These are phyloP conservation scores for Erinaceus europaeus DNA, from an alignment of 2,113 vertebrate genomes.

Conservation along the genomic window DNA sequence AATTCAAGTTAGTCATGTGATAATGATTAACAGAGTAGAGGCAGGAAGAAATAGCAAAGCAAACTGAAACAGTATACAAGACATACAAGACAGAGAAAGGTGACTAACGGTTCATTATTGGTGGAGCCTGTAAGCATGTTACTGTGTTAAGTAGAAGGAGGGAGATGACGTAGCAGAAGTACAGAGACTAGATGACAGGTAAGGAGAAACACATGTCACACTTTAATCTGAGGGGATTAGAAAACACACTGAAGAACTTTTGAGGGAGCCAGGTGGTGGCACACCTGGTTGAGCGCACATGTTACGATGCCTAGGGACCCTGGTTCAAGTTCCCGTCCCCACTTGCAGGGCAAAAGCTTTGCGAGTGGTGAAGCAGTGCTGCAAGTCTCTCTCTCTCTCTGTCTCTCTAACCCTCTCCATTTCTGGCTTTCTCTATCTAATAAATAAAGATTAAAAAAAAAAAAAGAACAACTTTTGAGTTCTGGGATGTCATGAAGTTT, in stretches of 20 bases:
- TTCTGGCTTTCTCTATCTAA: no score
- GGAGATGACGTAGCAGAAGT: neutral
- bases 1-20: neutral
- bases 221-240: neutral
- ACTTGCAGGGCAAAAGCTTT: no score
- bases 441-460: no score
- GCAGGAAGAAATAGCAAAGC: neutral
- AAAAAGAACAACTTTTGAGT: no score
- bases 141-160: neutral
- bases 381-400: no score
- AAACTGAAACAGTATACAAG: neutral
- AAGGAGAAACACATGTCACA: neutral
- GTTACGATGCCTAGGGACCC: no score
- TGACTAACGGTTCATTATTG: neutral
- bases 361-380: no score
- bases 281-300: no score
- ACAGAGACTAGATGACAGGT: neutral
- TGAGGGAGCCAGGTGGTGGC: no score
- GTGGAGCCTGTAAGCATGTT: neutral
- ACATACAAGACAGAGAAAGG: neutral
- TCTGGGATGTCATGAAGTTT: neutral
- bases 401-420: no score
- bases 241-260: neutral
- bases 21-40: neutral
- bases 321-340: no score